Base-by-base conservation (phyloP, 2,797 vertebrate genomes). In the Coracias cyanogaster region DNA sequence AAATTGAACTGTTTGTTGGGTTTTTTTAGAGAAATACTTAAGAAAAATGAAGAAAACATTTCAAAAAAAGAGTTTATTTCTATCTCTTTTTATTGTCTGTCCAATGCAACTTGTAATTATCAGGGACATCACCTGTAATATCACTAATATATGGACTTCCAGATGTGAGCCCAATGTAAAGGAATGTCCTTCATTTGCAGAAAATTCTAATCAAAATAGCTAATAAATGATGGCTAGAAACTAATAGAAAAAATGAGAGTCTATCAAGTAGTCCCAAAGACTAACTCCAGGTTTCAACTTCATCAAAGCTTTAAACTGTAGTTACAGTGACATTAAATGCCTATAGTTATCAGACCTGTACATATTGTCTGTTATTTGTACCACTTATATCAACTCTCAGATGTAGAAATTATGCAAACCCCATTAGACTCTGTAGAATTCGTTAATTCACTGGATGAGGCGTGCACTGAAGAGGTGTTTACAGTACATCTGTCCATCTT, bases 341-440 rank as follows among this genome's bases (percentile, higher is more conserved):
- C 31, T 51, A 31, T 9, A 41, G 9, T 46, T 54, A 35, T 39
- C 72, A 74, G 41, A 35, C 10, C 45, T 20, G 8, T 45, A 5
- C 29, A 33, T 2, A 0, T 6, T 5, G 7, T n/a, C 51, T 49
- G 31, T 31, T 89, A 22, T 62, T 86, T 24, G 49, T 26, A 51
- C 16, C 16, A 2, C 19, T 83, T 83, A 3, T 0, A n/a, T 48
- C 39, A 52, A 0, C 25, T 6, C 1, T 89, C 24, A n/a, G 31
- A 39, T 73, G 24, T 19, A 16, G 55, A 31, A 25, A 15, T 49
- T 51, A 73, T 49, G 11, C 54, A 48, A 58, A 16, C 9, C 17
- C 45, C 4, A 1, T 17, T 20, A n/a, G 15, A 16, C 12, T 33
- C 15, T 37, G 10, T 10, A 33, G 13, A 45, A 49, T 24, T 41